Base-by-base conservation (phyloP, 2,797 vertebrate genomes). In the Catamblyrhynchus diadema region DNA sequence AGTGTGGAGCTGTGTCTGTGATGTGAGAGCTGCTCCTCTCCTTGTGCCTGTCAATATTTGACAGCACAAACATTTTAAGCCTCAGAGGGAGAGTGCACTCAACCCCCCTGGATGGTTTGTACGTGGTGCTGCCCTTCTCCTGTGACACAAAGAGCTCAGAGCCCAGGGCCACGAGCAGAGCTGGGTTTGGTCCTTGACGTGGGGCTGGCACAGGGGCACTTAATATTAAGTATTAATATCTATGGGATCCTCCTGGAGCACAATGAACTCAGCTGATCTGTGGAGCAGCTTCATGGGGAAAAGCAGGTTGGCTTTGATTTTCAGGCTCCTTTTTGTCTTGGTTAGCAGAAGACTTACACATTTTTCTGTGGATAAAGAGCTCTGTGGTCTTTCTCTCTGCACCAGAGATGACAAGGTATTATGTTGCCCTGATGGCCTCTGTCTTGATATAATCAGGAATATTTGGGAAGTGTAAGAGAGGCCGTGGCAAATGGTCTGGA, bases 51-150 rank as follows among this genome's bases (percentile, higher is more conserved):
- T 3, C 59, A 20, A 0, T 7, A 5, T n/a, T 5, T 44, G 72
- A 24, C 3, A 2, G 47, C 64, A 53, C 0, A 6, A 88, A 33
- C 18, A 14, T 19, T 64, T 41, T 28, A 21, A 82, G 25, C 18
- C 19, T 45, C 67, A 72, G 80, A 41, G 45, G 11, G 41, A 12
- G 18, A 37, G 48, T 8, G 56, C 67, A 2, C 39, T 77, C 32
- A 30, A 30, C 45, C 30, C 18, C 33, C 21, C 8, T 0, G 0
- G 20, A 10, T 0, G 19, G 10, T 30, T 66, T 66, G 23, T 51
- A 44, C 0, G 0, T 48, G 74, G 12, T 61, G 24, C 33, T 8
- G 24, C 56, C 60, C 47, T 82, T 41, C 39, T 75, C 16, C 71
- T 0, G 0, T 11, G 47, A 50, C 61, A 51, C 53, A 67, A 67